Percentiles rank a stretch among this genome's conserved stretches.
phyloP scores from a whole-genome alignment of 2,797 vertebrate species.

The Micropoecilia bifurca region DNA sequence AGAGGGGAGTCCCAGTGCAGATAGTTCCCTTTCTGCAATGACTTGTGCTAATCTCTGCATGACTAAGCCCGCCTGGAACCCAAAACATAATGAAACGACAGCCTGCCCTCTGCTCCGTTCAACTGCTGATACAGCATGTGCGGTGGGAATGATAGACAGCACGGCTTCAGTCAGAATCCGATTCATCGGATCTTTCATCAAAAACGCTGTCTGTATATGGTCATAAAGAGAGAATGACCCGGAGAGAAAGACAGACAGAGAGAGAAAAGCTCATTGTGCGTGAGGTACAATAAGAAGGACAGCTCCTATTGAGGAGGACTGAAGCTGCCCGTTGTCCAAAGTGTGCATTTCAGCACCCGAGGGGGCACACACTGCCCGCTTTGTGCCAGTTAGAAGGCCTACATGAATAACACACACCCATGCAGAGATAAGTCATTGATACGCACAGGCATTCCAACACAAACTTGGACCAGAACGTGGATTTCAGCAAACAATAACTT shows the following conservation, averaged over 20 bases:
- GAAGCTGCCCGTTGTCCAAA: constrained; percentile 82
- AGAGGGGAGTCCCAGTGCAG: constrained; percentile 63
- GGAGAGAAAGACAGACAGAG: constrained; percentile 48
- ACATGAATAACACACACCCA: constrained; percentile 71
- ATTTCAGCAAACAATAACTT: constrained; percentile 42
- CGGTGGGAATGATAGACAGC: constrained; percentile 18
- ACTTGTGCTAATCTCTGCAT: constrained; percentile 43
- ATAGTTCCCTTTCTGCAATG: constrained; percentile 70
- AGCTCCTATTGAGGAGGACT: constrained; percentile 86
- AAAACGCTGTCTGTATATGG: constrained; percentile 66
- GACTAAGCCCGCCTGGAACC: constrained; percentile 35
- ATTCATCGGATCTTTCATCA: constrained; percentile 54
- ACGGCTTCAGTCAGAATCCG: constrained; percentile 47
- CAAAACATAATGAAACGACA: constrained; percentile 24
- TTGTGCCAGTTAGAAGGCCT: constrained; percentile 76
- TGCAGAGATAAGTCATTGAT: constrained; percentile 55
- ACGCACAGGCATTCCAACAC: constrained; percentile 46
- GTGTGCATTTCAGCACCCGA: constrained; percentile 80
- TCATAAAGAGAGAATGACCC: constrained; percentile 64
- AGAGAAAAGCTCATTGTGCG: constrained; percentile 85
- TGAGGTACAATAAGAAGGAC: constrained; percentile 87
- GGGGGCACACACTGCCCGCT: constrained; percentile 79
- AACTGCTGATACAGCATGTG: constrained; percentile 16
- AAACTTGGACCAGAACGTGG: constrained; percentile 42
- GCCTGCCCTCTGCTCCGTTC: constrained; percentile 6